Percentiles rank a stretch among this genome's conserved stretches.
Conservation (phyloP, 2,797 vertebrate species). For the Jordanella pulchra region DNA sequence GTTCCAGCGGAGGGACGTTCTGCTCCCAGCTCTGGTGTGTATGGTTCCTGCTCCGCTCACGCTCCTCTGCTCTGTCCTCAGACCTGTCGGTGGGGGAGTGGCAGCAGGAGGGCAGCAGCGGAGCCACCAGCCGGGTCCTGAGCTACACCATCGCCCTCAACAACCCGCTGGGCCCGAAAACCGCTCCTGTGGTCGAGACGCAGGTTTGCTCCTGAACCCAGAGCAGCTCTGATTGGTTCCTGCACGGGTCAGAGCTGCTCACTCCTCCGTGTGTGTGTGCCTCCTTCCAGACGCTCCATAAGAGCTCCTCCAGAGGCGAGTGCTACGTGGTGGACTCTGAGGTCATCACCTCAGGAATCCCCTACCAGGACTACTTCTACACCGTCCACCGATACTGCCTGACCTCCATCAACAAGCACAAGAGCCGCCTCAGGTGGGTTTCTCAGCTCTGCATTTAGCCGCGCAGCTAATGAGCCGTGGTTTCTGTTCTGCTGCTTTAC, state of each 20-base stretch:
- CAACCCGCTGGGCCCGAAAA: conserved; percentile 91
- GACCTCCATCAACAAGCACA: conserved; percentile 86
- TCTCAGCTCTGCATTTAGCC: too few relatives aligned
- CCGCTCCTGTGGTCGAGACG: conserved; percentile 88
- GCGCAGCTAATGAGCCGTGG: too few relatives aligned
- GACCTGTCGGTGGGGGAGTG: conserved; percentile 87
- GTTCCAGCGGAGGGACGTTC: too few relatives aligned
- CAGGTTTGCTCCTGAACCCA: conserved; percentile 75
- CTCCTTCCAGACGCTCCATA: conserved; percentile 82
- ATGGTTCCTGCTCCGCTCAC: not conserved
- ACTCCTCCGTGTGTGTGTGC: not conserved
- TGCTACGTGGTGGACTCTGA: conserved; percentile 89
- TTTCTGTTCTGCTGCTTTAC: too few relatives aligned
- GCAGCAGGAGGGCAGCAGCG: conserved; percentile 84
- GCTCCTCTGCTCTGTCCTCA: conserved; percentile 43
- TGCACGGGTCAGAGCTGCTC: not conserved
- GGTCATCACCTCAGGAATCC: conserved; percentile 91
- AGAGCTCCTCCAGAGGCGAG: conserved; percentile 80
- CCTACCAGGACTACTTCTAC: conserved; percentile 95
- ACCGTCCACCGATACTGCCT: conserved; percentile 91
- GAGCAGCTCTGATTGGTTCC: too few relatives aligned
- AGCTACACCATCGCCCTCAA: conserved; percentile 91
- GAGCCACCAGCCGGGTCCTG: conserved; percentile 84
- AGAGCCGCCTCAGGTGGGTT: conserved; percentile 86
- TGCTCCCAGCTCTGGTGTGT: too few relatives aligned